Base-by-base conservation (phyloP, 1,140 invertebrate genomes). In the Scaptodrosophila lebanonensis region DNA sequence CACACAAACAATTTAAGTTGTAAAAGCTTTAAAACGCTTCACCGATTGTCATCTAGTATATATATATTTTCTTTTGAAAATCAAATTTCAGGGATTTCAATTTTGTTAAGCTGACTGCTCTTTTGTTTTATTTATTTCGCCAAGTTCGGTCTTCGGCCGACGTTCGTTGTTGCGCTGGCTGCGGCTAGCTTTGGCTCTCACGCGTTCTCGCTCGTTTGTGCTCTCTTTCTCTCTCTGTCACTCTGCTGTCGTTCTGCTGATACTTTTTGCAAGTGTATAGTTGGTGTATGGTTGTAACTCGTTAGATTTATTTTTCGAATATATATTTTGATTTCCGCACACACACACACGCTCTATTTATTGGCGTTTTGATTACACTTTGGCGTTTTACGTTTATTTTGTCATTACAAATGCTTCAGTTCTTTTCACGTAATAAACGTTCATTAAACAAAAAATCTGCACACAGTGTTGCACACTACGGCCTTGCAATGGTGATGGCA, bases 371-470 rank as follows among this genome's bases (percentile, higher is more conserved):
- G 48, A 36, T 57, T 61, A 42, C 56, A 51, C 50, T 65, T 39
- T 50, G 33, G 40, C 45, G 52, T 33, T 57, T 48, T 42, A 17
- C 33, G 42, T 42, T 50, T 39, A 50, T 39, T 54, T 58, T 73
- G 61, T 68, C 36, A 62, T 65, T 58, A 82, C 54, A 68, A 66
- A 56, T 38, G 53, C 47, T 64, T 73, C 68, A n/a, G 69, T 79
- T 77, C 59, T 77, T 79, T 79, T 82, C 73, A 79, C 73, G 65
- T 79, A 79, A 79, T 79, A 77, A 77, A 82, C 82, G 75, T 79
- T 58, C 73, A 67, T 36, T 66, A 73, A 79, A 64, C 69, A 73
- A 66, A 68, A 73, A 82, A 79, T 73, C 69, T 82, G 73, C 73
- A 58, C 53, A 63, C 73, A 82, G 3, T 25, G 3, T 25, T 25